Conservation (phyloP, 1,140 invertebrate genomes). For the Proales similis region DNA sequence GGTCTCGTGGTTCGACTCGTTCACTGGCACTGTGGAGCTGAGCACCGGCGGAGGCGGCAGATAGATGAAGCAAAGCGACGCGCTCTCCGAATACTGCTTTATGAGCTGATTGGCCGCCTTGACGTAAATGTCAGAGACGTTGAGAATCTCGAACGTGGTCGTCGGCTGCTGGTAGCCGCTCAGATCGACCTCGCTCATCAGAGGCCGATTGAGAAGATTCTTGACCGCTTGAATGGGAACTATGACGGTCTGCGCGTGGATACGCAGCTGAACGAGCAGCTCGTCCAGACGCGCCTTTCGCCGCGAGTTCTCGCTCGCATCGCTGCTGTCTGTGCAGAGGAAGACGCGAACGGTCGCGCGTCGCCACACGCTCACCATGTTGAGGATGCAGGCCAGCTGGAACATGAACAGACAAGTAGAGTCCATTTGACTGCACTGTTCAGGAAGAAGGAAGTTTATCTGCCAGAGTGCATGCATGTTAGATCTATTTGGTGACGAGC, state of each 20-base stretch:
- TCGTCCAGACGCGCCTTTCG: constrained; percentile 26
- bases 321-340: constrained; percentile 41
- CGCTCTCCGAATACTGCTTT: constrained; percentile 22
- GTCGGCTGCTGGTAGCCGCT: constrained; percentile 8
- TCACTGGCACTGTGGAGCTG: neutral
- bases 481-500: neutral
- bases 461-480: neutral
- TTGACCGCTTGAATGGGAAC: constrained; percentile 20
- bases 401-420: constrained; percentile 78
- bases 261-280: constrained; percentile 29
- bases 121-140: constrained; percentile 21
- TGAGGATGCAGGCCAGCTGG: constrained; percentile 89
- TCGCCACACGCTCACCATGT: constrained; percentile 62
- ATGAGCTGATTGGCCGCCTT: constrained; percentile 20
- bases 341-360: constrained; percentile 69
- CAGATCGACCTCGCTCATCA: constrained; percentile 3
- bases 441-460: constrained; percentile 51
- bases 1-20: neutral
- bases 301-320: constrained; percentile 10
- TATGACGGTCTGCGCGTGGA: constrained; percentile 12
- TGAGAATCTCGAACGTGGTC: constrained; percentile 1
- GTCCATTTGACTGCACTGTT: constrained; percentile 57
- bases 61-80: constrained; percentile 26
- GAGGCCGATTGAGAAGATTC: constrained; percentile 9
- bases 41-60: constrained; percentile 24